Base-by-base conservation (phyloP, 2,888 invertebrate genomes). In the Busseola fusca region DNA sequence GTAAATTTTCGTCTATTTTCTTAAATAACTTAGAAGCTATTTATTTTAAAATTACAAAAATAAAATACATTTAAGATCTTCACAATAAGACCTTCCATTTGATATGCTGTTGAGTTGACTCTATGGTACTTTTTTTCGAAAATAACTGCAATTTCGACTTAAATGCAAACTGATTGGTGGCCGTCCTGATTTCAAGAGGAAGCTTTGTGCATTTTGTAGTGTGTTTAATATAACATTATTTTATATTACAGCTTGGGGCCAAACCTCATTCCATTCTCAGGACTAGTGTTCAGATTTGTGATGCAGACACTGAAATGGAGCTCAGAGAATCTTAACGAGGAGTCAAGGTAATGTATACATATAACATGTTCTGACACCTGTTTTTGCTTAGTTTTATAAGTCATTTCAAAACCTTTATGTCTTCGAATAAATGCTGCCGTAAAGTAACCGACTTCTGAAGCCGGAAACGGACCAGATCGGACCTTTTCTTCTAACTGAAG, bases 221-320 rank as follows among this genome's bases (percentile, higher is more conserved):
- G 18, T 3, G 58, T 30, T 30, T 40, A 30, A 52, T 2, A 6
- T 37, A 16, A 10, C 4, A n/a, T 18, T 42, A 5, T 52, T 63
- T 58, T 72, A 1, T 74, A 52, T 92, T 91, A 69, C 91, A 95
- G 95, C 74, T 84, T 95, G 66, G 94, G 93, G 0, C 75, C 93
- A 63, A 94, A 95, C 69, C 87, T 95, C 2, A 90, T 95, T 63
- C 94, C 94, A 5, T 95, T 90, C 78, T 95, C 95, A 3, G 89
- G 92, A 0, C 83, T 95, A 45, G 89, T 95, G 37, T 91, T 94
- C 83, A 89, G 91, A 87, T 88, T 93, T 58, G 90, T 91, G 42
- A 91, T 93, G 91, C 95, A 94, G 79, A 93, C 95, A 5, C 86
- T 95, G 0, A 89, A 91, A 66, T 95, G 95, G 95, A 93, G 88